Evolutionary conservation across 2,888 invertebrate species (phyloP).

Genomic region (Melolontha melolontha): DNA sequence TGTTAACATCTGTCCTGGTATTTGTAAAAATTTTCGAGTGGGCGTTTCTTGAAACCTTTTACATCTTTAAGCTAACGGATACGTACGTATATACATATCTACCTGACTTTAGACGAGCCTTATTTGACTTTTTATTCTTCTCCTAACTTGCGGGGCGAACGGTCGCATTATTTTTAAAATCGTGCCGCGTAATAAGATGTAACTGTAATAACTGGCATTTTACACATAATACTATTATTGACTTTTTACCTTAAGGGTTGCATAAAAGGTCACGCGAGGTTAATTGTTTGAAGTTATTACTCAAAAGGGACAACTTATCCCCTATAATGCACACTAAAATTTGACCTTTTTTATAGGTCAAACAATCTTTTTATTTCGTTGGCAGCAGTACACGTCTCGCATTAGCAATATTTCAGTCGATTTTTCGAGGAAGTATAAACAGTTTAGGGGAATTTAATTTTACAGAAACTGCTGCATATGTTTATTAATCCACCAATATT

Average conservation of each 20-base stretch:
- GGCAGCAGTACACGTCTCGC: too few species aligned
- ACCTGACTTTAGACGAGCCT: too few species aligned
- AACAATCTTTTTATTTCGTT: neutral
- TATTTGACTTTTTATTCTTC: too few species aligned
- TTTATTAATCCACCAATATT: too few species aligned
- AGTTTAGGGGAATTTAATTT: too few species aligned
- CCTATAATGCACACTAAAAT: conserved; percentile 60
- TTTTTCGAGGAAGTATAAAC: too few species aligned
- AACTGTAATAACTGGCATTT: conserved; percentile 13
- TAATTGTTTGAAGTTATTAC: conserved; percentile 64
- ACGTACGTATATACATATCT: too few species aligned
- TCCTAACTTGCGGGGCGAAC: too few species aligned
- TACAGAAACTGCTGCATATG: too few species aligned
- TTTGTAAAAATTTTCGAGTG: conserved; percentile 23
- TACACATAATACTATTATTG: conserved; percentile 43
- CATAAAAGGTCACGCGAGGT: conserved; percentile 62
- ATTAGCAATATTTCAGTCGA: too few species aligned
- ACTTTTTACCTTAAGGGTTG: conserved; percentile 59
- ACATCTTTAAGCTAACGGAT: neutral
- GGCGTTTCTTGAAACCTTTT: conserved; percentile 9
- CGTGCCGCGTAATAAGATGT: neutral
- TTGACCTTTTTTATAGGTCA: conserved; percentile 63
- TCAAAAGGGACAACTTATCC: conserved; percentile 64
- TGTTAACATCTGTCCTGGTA: conserved; percentile 14
- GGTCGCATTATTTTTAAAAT: too few species aligned